Base-by-base conservation (phyloP, 2,797 vertebrate genomes). In the Capromys pilorides region DNA sequence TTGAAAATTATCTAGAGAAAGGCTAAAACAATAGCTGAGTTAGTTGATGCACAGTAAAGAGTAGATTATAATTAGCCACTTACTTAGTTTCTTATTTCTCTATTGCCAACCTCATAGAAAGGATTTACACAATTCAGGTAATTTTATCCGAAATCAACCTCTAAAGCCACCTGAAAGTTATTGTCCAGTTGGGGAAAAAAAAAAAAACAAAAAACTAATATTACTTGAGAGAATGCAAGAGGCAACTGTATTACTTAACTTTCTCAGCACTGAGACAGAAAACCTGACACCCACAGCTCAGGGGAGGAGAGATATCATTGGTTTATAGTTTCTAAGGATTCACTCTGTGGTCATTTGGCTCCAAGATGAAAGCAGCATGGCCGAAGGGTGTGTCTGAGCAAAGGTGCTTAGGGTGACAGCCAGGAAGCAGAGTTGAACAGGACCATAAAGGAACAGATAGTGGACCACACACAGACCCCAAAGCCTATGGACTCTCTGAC, bases 81-180 rank as follows among this genome's bases (percentile, higher is more conserved):
- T 8, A 7, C n/a, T 73, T 45, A 49, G 31, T 69, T 61, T 67
- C 45, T 62, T 28, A 26, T 86, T 57, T 90, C 77, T 90, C 57
- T 81, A 9, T 71, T 93, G n/a, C 78, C n/a, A 61, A n/a, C 31
- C 24, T 79, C 28, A 85, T 21, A 18, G 21, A 61, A 71, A 83
- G 39, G 57, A 90, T 73, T 26, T 88, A 13, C 13, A 85, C 18
- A 61, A 45, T 22, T 77, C 24, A 26, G 75, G 33, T 88, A 57
- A 57, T 33, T 75, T 28, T 93, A 24, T 92, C 92, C 75, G n/a
- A 95, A 77, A 36, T 77, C 28, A 36, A 19, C 36, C 24, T 94
- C 91, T 86, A 64, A 89, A 93, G 78, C 10, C 10, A 81, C 61
- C 49, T 77, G 2, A 18, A 39, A 86, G 22, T 82, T 64, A 82